Evolutionary conservation across 2,113 vertebrate species (phyloP).

Genomic region (Podilymbus podiceps): DNA sequence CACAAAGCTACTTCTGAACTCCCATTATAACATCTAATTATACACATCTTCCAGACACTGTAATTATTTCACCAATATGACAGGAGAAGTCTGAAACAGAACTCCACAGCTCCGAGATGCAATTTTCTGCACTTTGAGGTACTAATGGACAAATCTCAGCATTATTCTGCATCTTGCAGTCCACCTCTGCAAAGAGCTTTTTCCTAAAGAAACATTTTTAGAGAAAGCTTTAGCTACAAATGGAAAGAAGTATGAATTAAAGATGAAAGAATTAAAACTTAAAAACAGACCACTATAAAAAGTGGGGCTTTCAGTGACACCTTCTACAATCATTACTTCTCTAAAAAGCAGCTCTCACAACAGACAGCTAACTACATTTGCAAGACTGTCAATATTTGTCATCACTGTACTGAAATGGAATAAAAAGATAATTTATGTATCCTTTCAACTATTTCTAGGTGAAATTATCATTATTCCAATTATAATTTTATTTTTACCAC

Average conservation of each 20-base stretch:
- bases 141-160: conserved; percentile 6
- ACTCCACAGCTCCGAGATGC: background rate
- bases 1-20: background rate
- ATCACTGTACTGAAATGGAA: background rate
- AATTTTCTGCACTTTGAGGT: conserved; percentile 15
- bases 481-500: background rate
- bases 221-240: conserved; percentile 22
- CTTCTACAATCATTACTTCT: background rate
- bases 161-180: background rate
- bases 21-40: conserved; percentile 15
- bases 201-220: conserved; percentile 1
- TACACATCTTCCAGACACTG: background rate
- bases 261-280: conserved; percentile 14
- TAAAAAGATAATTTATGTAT: background rate
- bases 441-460: background rate
- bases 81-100: background rate
- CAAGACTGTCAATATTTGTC: conserved; percentile 1
- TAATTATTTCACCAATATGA: background rate
- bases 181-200: background rate
- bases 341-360: background rate
- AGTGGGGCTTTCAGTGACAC: background rate
- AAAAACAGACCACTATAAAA: conserved; percentile 9
- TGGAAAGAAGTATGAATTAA: conserved; percentile 19
- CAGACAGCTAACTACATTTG: background rate
- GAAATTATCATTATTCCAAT: background rate